Evolutionary conservation across 2,113 vertebrate species (phyloP), one percentile per base, ranked within the genome.

Genomic region (Dinomys branickii): DNA sequence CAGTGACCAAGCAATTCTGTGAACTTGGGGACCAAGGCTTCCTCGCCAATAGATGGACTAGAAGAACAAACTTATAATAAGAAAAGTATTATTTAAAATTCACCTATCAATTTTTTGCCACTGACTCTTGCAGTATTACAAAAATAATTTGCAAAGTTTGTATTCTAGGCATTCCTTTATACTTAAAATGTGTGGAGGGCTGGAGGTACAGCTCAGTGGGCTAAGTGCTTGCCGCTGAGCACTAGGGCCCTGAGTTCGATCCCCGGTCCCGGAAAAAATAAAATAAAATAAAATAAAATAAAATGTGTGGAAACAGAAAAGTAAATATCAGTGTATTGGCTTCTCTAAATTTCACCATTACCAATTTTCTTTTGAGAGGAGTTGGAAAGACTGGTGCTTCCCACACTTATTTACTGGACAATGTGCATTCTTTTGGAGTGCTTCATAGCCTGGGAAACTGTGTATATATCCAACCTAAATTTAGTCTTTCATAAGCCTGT

Each of bases 21-120:
- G 30, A 96, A 75, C 33, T 67, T 91, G 24, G 90, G 90, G 44
- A 33, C 69, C 80, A 87, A 92, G 54, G 9, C 30, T 94, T 85
- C 82, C 47, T 56, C 78, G 35, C 54, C 54, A 93, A 82, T 6
- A 82, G 59, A 75, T 20, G 41, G 7, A 41, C 33, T 35, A 41
- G 91, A n/a, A 33, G 13, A 88, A 91, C 33, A 56, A 95, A 67
- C 2, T 44, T 44, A 71, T 2, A 41, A 77, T 75, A n/a, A 85
- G 30, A 14, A 47, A 88, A 85, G 22, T 54, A 69, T 82, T 63
- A 82, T 47, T 87, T 92, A 80, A 82, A 91, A 69, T 35, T 78
- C 12, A 0, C 9, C 7, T 26, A 67, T 59, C 7, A 47, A 8
- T 47, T 44, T 59, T 85, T 77, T 88, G 17, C 33, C 90, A 63